A percentile compares a stretch with the other conserved stretches of the same genome.
Evolutionary conservation across 2,113 vertebrate species (phyloP).

Genomic region (Campylorhamphus procurvoides): DNA sequence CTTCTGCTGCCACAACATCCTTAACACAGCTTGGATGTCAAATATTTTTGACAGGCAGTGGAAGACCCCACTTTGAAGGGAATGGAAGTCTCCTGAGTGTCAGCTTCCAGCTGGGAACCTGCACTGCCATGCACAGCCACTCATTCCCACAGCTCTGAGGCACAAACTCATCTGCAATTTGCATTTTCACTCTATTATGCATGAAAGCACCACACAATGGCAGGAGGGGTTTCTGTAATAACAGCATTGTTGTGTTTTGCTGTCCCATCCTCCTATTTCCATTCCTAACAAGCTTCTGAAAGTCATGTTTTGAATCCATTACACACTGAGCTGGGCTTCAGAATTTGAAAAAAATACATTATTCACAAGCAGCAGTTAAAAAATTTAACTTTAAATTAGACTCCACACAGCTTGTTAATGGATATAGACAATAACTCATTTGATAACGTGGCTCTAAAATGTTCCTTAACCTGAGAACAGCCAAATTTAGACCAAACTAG

Average conservation of each 20-base stretch:
- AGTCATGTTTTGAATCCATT: neutral
- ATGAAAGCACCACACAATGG: neutral
- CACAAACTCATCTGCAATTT: accelerated
- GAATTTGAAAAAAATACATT: neutral
- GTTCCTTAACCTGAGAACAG: neutral
- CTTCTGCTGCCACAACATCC: neutral
- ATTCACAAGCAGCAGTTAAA: neutral
- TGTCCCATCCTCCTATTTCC: neutral
- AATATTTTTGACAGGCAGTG: neutral
- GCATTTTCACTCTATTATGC: neutral
- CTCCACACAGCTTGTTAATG: neutral
- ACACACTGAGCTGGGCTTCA: neutral
- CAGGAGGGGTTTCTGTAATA: neutral
- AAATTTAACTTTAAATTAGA: neutral
- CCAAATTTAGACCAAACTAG: neutral
- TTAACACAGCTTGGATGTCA: too few relatives aligned
- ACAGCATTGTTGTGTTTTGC: neutral
- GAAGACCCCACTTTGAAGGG: neutral
- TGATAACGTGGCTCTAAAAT: neutral
- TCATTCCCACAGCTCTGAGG: accelerated
- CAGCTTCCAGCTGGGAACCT: neutral
- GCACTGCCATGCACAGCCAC: neutral
- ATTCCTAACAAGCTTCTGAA: neutral
- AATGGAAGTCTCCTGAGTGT: accelerated
- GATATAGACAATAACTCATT: neutral